Conservation (phyloP, 2,888 invertebrate species). For the Cactoblastis cactorum region DNA sequence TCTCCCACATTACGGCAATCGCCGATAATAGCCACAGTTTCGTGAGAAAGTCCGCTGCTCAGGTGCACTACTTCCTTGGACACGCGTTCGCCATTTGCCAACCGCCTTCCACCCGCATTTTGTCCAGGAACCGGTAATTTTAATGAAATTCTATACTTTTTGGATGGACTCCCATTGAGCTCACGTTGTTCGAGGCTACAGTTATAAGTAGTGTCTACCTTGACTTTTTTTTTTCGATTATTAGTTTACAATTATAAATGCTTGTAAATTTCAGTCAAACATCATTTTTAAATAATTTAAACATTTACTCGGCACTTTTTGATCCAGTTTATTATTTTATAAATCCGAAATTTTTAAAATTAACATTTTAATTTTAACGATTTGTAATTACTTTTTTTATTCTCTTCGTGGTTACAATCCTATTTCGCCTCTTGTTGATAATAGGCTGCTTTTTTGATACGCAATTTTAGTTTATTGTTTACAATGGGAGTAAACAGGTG, state of each 20-base stretch:
- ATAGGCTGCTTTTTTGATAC: too few species aligned
- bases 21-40: slow-evolving; percentile 44
- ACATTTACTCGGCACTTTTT: too few species aligned
- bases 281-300: too few species aligned
- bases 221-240: too few species aligned
- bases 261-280: too few species aligned
- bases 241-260: too few species aligned
- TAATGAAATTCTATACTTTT: slow-evolving; percentile 71
- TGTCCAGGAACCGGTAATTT: slow-evolving; percentile 65
- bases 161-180: background rate
- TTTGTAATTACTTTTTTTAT: too few species aligned
- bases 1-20: slow-evolving; percentile 54
- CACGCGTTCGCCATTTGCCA: slow-evolving; percentile 60
- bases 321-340: too few species aligned
- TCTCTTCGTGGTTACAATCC: too few species aligned
- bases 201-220: background rate
- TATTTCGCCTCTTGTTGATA: too few species aligned
- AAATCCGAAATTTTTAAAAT: too few species aligned
- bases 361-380: too few species aligned
- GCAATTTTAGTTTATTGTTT: background rate
- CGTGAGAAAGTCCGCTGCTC: slow-evolving; percentile 65
- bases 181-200: background rate
- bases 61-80: slow-evolving; percentile 58
- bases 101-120: slow-evolving; percentile 67
- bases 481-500: background rate